Evolutionary conservation across 2,888 invertebrate species (phyloP).

Genomic region (Cremastinae sp.): DNA sequence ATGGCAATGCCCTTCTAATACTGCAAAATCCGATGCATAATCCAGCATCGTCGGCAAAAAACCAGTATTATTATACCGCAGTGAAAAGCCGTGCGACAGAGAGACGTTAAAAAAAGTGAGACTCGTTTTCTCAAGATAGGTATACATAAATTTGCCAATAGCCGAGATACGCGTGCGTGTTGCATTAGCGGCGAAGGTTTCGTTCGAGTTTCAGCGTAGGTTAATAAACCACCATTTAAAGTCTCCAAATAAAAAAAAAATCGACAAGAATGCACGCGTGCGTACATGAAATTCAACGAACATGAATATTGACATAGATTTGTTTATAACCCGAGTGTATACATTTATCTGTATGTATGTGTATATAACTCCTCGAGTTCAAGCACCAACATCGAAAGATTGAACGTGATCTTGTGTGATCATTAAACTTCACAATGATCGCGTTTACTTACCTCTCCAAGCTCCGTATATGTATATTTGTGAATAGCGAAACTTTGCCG

Average conservation of each 20-base stretch:
- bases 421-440: constrained; percentile 47
- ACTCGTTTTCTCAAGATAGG: constrained; percentile 9
- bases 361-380: constrained; percentile 3
- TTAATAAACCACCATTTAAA: constrained; percentile 19
- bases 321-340: neutral
- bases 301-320: too few species aligned
- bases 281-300: too few species aligned
- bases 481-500: neutral
- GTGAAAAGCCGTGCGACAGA: constrained; percentile 9
- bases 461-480: neutral
- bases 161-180: neutral
- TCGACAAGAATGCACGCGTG: too few species aligned
- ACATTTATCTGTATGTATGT: neutral
- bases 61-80: neutral
- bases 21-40: neutral
- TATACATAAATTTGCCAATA: constrained; percentile 6
- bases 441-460: constrained; percentile 6
- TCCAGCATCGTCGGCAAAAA: neutral
- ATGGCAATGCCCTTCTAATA: constrained; percentile 6
- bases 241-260: neutral
- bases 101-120: neutral
- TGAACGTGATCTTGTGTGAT: constrained; percentile 57
- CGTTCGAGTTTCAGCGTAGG: constrained; percentile 4
- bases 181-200: constrained; percentile 2
- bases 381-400: constrained; percentile 41